Base-by-base conservation (phyloP, 2,113 vertebrate species). In the Opisthocomus hoazin region DNA sequence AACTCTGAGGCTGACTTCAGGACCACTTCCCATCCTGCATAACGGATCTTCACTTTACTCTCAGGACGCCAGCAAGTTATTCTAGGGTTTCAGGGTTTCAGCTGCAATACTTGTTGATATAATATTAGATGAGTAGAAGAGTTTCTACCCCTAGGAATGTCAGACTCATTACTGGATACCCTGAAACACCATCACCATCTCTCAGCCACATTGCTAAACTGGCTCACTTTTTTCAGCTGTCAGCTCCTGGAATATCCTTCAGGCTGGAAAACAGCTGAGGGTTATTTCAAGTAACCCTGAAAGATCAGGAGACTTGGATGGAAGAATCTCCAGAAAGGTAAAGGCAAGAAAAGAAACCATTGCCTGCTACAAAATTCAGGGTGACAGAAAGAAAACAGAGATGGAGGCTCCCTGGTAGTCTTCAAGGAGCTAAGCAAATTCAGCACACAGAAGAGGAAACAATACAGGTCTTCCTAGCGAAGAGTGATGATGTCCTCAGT, bases 241-340 rank as follows among this genome's bases (percentile, higher is more conserved):
- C 95, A 94, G 76, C 81, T 97, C 89, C 75, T 96, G 94, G 94
- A 96, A 96, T 96, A 90, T 93, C 89, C 63, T 91, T 85, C 70
- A 91, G 70, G 66, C 82, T 97, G 91, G 78, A 94, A 94, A 96
- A 96, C 91, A 97, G 96, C 96, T 96, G 96, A 93, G 57, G 81
- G 95, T 96, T 97, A 97, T 97, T 97, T 97, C 95, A 95, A 97
- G 95, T 78, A 96, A 79, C 94, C 43, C 73, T 89, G 91, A 95
- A 95, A 89, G 93, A 97, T 94, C 91, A 87, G 87, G 65, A 93
- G 91, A 78, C 87, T 92, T 71, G 43, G 39, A 91, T 45, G 77
- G 83, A 95, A 96, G 65, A 93, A 84, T 84, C 60, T 94, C 30
- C 65, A 64, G 77, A 95, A 94, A 97, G 91, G 95, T 93, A 94